phyloP scores from a whole-genome alignment of 2,888 invertebrate species.

The Polyommatus icarus region DNA sequence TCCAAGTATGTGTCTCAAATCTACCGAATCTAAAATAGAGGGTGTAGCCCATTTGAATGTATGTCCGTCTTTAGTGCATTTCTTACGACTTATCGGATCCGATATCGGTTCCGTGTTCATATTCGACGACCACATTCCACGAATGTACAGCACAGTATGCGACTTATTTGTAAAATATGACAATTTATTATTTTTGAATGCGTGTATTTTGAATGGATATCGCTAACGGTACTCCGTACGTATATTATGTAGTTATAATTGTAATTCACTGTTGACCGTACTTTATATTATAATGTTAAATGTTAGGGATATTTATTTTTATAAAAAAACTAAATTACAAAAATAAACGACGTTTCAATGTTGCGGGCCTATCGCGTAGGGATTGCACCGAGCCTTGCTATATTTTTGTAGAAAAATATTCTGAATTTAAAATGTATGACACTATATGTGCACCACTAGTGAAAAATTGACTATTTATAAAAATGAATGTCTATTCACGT shows the following conservation, averaged over 20 bases:
- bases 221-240: not conserved
- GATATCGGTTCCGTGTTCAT: not conserved
- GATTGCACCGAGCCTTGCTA: slow-evolving; percentile 22
- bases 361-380: slow-evolving; percentile 10
- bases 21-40: slow-evolving; percentile 16
- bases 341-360: slow-evolving; percentile 24
- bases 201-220: slow-evolving; percentile 18
- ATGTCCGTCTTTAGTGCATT: slow-evolving; percentile 5
- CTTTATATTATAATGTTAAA: slow-evolving; percentile 5
- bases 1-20: slow-evolving; percentile 23
- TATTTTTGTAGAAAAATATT: slow-evolving; percentile 23
- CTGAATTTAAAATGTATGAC: not conserved
- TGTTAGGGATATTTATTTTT: slow-evolving; percentile 29
- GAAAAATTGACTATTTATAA: not conserved
- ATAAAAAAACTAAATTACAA: slow-evolving; percentile 26
- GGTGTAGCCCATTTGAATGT: not conserved
- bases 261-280: slow-evolving; percentile 16
- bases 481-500: not conserved
- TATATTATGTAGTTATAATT: not conserved
- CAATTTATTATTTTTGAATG: slow-evolving; percentile 27
- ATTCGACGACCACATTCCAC: slow-evolving; percentile 17
- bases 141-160: not conserved
- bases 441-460: not conserved
- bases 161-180: slow-evolving; percentile 12
- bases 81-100: not conserved